Evolutionary conservation across 2,888 invertebrate genomes (phyloP), one percentile per base, ranked within the genome.

Genomic region (Phania funesta): DNA sequence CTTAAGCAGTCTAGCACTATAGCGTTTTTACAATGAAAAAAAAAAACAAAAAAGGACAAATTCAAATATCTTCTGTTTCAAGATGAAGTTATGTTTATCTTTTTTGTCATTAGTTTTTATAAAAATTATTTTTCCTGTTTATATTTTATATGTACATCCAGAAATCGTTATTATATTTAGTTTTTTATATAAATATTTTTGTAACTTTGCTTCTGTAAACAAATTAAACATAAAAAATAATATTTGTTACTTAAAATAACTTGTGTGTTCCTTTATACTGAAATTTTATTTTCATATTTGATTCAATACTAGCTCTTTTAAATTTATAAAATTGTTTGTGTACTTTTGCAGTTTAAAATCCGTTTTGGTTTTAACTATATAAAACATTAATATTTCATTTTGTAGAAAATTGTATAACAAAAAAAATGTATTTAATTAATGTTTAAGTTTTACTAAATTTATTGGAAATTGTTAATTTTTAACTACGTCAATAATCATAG

Each of bases 401-500:
- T 56, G 41, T 73, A 79, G 65, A 20, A 52, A 71, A 65, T 65
- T 68, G 48, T 50, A 50, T 58, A 32, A 50, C 20, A 41, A 74
- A 54, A 60, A 50, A 56, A 35, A 56, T 71, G n/a, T n/a, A 65
- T 71, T 71, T 71, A 48, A 56, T 78, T 48, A 70, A 58, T 73
- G 71, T 79, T 79, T 79, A 79, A 79, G 78, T 79, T 79, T 70
- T 79, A 65, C 65, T 22, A 79, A 58, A 64, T 56, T 71, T 78
- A 56, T 78, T 64, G 41, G 38, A 73, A 65, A 71, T 44, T 73
- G 65, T 73, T 79, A 70, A 52, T 70, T 62, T 71, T 52, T 60
- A 54, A 41, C 24, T 52, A 22, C 56, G 29, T 24, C 29, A 24
- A 65, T 56, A 20, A 54, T n/a, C 58, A 58, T 73, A 52, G 50